phyloP scores from a whole-genome alignment of 1,140 invertebrate species.

The Zaprionus ghesquierei region DNA sequence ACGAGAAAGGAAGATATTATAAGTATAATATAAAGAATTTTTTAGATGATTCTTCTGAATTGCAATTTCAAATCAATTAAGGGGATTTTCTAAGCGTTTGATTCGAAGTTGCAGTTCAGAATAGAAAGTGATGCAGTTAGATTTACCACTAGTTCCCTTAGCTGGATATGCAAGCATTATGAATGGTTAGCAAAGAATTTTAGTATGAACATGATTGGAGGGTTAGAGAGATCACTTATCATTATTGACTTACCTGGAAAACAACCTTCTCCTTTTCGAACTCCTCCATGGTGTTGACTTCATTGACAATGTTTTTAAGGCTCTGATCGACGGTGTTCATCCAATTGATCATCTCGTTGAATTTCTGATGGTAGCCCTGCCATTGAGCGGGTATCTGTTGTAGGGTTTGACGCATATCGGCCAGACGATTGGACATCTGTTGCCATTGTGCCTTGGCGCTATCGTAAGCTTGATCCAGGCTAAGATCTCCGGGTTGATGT shows the following conservation, averaged over 20 bases:
- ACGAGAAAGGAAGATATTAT: conserved; percentile 51
- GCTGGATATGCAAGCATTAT: conserved; percentile 79
- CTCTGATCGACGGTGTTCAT: conserved; percentile 94
- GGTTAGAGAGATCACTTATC: not conserved
- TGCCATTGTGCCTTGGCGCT: conserved; percentile 90
- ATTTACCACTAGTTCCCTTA: conserved; percentile 86
- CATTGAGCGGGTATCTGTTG: conserved; percentile 95
- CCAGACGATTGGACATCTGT: conserved; percentile 87
- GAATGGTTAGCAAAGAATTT: conserved; percentile 37
- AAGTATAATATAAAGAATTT: not conserved
- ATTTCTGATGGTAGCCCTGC: conserved; percentile 92
- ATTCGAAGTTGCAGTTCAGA: not conserved
- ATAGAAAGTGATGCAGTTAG: conserved; percentile 36
- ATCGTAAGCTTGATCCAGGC: conserved; percentile 86
- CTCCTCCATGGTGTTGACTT: conserved; percentile 92
- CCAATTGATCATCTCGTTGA: conserved; percentile 93
- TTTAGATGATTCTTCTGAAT: not conserved
- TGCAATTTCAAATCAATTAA: not conserved
- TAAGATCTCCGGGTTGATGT: conserved; percentile 86
- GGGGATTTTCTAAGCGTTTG: not conserved
- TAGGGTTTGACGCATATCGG: conserved; percentile 89
- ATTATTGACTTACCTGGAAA: conserved; percentile 91
- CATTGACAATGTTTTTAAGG: conserved; percentile 91
- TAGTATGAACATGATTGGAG: not conserved
- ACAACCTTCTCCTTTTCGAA: conserved; percentile 94